A percentile compares a stretch with the other conserved stretches of the same genome.
These are phyloP conservation scores for Tipula helvola DNA, from an alignment of 2,888 invertebrate species.

Conservation along the genomic window DNA sequence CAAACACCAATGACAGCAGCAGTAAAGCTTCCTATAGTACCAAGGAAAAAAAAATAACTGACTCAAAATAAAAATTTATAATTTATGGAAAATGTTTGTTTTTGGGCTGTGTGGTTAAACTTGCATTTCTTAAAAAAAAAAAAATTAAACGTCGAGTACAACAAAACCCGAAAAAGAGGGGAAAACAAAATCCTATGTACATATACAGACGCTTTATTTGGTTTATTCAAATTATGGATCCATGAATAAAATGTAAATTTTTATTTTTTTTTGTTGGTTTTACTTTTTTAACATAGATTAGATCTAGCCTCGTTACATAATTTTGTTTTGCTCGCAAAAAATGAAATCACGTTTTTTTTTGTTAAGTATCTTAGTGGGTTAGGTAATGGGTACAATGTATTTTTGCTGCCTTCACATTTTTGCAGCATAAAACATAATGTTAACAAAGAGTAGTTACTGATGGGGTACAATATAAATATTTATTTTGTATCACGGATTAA, in stretches of 20 bases:
- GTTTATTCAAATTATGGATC: background rate
- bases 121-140: background rate
- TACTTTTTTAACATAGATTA: background rate
- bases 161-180: background rate
- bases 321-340: background rate
- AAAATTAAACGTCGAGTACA: background rate
- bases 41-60: background rate
- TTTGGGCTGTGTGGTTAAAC: background rate
- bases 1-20: background rate
- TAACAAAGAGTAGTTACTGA: too few species aligned
- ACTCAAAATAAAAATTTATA: background rate
- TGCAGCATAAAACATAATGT: too few species aligned
- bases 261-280: background rate
- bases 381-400: background rate
- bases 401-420: too few species aligned
- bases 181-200: background rate
- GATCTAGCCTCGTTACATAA: background rate
- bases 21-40: too few species aligned
- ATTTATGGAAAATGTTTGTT: background rate
- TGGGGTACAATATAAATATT: too few species aligned
- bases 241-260: background rate
- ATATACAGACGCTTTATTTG: background rate
- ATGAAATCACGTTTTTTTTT: background rate
- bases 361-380: background rate
- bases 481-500: too few species aligned